Percentiles rank a stretch among this genome's conserved stretches.
phyloP scores from a whole-genome alignment of 1,140 invertebrate species.

The Trichogramma pretiosum region DNA sequence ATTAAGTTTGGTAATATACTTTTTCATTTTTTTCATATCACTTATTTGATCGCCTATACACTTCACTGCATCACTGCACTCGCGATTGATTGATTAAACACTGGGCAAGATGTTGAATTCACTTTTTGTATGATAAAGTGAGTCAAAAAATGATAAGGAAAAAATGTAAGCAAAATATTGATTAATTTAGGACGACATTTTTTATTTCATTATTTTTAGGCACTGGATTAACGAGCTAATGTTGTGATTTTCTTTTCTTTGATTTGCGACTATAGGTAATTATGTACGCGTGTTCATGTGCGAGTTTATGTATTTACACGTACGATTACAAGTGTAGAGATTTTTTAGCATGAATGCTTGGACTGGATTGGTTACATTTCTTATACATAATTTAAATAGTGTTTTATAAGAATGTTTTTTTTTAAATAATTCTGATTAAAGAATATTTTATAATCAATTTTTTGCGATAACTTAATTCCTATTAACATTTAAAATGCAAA shows the following conservation, averaged over 20 bases:
- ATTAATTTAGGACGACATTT: too few relatives aligned
- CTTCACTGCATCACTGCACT: neutral
- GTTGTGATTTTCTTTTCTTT: constrained; percentile 2
- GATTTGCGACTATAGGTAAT: too few relatives aligned
- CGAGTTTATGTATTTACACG: constrained; percentile 1
- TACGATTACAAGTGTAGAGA: constrained; percentile 6
- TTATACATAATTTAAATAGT: constrained; percentile 9
- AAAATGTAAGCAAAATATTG: too few relatives aligned
- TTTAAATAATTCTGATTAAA: too few relatives aligned
- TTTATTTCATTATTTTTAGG: constrained; percentile 12
- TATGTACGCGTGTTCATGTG: constrained; percentile 1
- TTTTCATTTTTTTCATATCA: constrained; percentile 5
- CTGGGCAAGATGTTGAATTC: constrained; percentile 8
- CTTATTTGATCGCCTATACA: constrained; percentile 3
- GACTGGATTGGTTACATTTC: constrained; percentile 5
- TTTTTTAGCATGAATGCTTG: constrained; percentile 4
- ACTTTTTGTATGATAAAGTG: too few relatives aligned
- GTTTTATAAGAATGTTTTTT: too few relatives aligned
- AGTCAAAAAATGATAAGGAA: too few relatives aligned
- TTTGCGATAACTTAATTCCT: too few relatives aligned
- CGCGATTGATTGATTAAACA: constrained; percentile 8
- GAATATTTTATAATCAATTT: too few relatives aligned
- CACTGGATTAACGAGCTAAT: constrained; percentile 16
- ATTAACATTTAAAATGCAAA: too few relatives aligned
- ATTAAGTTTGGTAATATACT: constrained; percentile 2